Percentiles rank a stretch among this genome's conserved stretches.
Evolutionary conservation across 2,113 vertebrate genomes (phyloP).

Genomic region (Diglossa brunneiventris): DNA sequence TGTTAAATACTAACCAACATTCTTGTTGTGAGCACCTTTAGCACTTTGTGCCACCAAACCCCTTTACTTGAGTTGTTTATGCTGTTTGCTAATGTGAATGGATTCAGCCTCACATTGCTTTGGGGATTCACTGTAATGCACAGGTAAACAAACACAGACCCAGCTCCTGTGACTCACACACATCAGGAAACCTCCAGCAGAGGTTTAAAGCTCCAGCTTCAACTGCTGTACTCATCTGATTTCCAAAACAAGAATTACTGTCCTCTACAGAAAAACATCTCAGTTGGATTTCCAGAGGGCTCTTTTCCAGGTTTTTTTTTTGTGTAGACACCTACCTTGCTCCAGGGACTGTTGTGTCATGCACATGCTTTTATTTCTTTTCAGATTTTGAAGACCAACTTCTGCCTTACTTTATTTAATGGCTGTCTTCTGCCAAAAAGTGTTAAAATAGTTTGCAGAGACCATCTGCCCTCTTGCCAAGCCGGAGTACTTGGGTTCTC

Average conservation of each 20-base stretch:
- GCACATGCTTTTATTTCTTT: not conserved
- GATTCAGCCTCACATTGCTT: not conserved
- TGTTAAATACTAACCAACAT: not conserved
- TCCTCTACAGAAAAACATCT: not conserved
- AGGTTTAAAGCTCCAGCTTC: not conserved
- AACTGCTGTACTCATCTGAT: not conserved
- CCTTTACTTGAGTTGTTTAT: not conserved
- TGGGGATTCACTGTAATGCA: not conserved
- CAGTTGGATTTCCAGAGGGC: not conserved
- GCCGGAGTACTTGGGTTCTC: not conserved
- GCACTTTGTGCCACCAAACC: not conserved
- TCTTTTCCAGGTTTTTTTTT: not conserved
- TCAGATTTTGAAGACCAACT: not conserved
- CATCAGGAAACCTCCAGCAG: not conserved
- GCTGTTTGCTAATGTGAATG: not conserved
- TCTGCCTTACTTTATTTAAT: not conserved
- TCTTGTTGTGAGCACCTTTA: not conserved
- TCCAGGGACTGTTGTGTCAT: not conserved
- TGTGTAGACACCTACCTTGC: not conserved
- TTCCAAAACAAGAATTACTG: not conserved
- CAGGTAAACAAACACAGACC: not conserved
- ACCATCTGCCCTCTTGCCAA: constrained; percentile 15
- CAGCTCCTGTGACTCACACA: not conserved
- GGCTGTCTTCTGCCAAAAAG: not conserved
- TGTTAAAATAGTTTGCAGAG: not conserved